phyloP scores from a whole-genome alignment of 2,888 invertebrate genomes.

The Caenorhabditis plicata region DNA sequence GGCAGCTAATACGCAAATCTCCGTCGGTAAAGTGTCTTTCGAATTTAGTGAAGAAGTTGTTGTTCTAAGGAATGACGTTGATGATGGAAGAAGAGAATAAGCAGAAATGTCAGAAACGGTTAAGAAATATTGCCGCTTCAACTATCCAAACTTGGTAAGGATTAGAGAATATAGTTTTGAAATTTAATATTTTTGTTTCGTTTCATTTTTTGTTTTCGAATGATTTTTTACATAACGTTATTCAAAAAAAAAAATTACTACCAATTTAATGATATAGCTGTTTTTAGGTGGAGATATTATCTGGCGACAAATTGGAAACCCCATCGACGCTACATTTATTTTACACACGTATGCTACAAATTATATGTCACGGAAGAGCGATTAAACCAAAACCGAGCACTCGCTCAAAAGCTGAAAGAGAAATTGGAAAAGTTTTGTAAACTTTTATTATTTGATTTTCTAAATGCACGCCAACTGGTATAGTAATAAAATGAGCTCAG shows the following conservation, averaged over 20 bases:
- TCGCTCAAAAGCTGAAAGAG: conserved; percentile 40
- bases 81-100: conserved; percentile 58
- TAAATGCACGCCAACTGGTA: no score
- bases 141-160: conserved; percentile 59
- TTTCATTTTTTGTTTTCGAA: not conserved
- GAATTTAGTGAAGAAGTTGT: not conserved
- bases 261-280: not conserved
- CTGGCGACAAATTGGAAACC: conserved; percentile 33
- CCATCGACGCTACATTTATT: conserved; percentile 22
- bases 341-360: conserved; percentile 48
- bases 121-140: conserved; percentile 50
- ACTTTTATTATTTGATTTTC: not conserved
- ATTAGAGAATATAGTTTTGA: no score
- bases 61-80: conserved; percentile 39
- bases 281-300: conserved; percentile 37
- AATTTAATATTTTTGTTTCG: not conserved
- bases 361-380: conserved; percentile 50
- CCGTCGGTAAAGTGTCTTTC: conserved; percentile 36
- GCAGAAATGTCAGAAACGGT: conserved; percentile 39
- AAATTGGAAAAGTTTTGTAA: conserved; percentile 25
- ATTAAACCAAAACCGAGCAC: conserved; percentile 38
- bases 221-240: no score
- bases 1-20: conserved; percentile 54
- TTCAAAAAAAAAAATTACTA: no score
- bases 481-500: not conserved